A percentile compares a stretch with the other conserved stretches of the same genome.
These are phyloP conservation scores for Bombycilla garrulus DNA, from an alignment of 2,113 vertebrate genomes.

Conservation along the genomic window DNA sequence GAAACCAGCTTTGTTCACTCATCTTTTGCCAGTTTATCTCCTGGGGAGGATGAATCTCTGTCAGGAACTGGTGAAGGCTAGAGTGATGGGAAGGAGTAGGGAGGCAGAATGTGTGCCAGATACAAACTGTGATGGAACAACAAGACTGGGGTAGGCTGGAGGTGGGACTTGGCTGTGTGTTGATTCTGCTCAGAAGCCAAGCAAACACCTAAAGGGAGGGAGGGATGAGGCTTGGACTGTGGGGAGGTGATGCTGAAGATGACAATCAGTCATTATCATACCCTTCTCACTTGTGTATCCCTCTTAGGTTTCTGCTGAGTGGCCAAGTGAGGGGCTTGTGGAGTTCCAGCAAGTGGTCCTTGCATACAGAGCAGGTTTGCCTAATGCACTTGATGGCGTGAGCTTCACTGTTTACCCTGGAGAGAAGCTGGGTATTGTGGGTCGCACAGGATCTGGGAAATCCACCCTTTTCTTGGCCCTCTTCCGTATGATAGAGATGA, in stretches of 20 bases:
- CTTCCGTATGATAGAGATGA: constrained; percentile 92
- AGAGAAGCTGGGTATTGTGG: constrained; percentile 93
- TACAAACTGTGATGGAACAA: neutral
- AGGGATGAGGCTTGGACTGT: neutral
- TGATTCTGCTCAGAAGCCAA: neutral
- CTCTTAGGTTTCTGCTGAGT: constrained; percentile 76
- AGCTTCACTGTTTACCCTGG: constrained; percentile 82
- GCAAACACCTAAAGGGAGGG: neutral
- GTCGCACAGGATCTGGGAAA: constrained; percentile 95
- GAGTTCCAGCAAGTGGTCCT: constrained; percentile 84
- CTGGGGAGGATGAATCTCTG: neutral
- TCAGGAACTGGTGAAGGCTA: neutral
- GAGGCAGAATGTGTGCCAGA: neutral
- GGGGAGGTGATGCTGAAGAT: neutral
- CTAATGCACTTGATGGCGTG: constrained; percentile 88
- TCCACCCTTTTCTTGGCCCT: constrained; percentile 90
- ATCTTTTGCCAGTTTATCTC: neutral
- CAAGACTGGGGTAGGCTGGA: neutral
- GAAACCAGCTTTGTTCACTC: neutral
- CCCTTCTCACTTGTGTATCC: neutral
- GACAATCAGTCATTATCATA: neutral
- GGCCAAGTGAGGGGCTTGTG: constrained; percentile 84
- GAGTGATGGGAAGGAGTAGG: neutral
- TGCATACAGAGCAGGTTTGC: constrained; percentile 82
- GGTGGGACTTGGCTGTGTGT: neutral